Evolutionary conservation across 2,113 vertebrate species (phyloP).

Genomic region (Myocastor coypus): DNA sequence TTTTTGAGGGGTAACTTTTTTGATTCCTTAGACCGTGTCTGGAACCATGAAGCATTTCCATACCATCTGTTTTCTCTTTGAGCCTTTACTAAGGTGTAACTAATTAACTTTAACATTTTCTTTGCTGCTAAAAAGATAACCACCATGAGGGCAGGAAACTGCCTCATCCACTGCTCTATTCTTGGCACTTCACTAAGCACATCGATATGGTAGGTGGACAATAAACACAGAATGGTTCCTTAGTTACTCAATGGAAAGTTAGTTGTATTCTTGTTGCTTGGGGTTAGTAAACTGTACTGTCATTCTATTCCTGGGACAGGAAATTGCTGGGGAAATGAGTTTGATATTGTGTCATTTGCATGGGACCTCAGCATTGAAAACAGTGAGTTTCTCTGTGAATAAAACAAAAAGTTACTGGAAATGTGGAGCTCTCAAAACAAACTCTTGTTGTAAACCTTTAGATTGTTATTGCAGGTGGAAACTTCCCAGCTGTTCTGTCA

Average conservation of each 20-base stretch:
- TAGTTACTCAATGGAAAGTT: slow-evolving; percentile 16
- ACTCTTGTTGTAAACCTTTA: slow-evolving; percentile 54
- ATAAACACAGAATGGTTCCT: not conserved
- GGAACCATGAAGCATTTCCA: not conserved
- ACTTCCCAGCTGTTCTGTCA: slow-evolving; percentile 28
- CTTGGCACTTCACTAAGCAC: not conserved
- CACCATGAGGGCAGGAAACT: not conserved
- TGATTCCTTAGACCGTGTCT: not conserved
- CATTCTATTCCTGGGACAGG: not conserved
- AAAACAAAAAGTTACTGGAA: slow-evolving; percentile 64
- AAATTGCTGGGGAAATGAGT: slow-evolving; percentile 36
- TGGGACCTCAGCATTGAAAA: slow-evolving; percentile 63
- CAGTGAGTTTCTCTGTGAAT: slow-evolving; percentile 49
- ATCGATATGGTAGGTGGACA: not conserved
- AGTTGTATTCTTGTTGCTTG: not conserved
- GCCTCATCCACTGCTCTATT: not conserved
- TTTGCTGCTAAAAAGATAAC: slow-evolving; percentile 12
- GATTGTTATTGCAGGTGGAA: slow-evolving; percentile 60
- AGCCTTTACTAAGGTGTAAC: not conserved
- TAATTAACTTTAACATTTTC: not conserved
- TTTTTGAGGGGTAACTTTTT: not conserved
- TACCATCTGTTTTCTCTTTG: not conserved
- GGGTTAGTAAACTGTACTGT: not conserved
- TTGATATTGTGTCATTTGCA: slow-evolving; percentile 53
- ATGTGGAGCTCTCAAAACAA: slow-evolving; percentile 53